Evolutionary conservation across 1,140 invertebrate species (phyloP).

Genomic region (Drosophila subpulchrella): DNA sequence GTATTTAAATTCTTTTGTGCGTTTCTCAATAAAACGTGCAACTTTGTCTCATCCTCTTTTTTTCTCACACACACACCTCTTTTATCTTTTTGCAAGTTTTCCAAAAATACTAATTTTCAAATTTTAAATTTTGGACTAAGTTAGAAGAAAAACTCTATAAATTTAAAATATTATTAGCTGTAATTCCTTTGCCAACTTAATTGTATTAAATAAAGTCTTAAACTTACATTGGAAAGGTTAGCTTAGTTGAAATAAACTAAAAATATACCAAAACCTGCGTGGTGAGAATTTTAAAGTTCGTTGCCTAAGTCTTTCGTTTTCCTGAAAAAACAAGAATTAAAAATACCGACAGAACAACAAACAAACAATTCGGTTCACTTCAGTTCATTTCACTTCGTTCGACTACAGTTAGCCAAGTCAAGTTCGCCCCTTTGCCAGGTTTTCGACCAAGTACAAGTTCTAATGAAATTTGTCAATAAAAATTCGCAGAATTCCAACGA

Average conservation of each 20-base stretch:
- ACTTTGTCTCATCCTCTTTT: not conserved
- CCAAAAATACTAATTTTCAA: too few relatives aligned
- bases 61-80: not conserved
- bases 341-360: conserved; percentile 6
- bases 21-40: not conserved
- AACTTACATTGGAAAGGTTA: too few relatives aligned
- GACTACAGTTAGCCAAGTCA: conserved; percentile 68
- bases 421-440: conserved; percentile 3
- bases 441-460: conserved; percentile 63
- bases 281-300: conserved; percentile 51
- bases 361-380: conserved; percentile 56
- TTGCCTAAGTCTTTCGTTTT: conserved; percentile 73
- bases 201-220: too few relatives aligned
- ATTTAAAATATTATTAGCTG: too few relatives aligned
- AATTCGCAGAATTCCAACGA: conserved; percentile 76
- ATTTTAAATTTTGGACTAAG: too few relatives aligned
- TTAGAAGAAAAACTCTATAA: too few relatives aligned
- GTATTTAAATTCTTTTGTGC: conserved; percentile 53
- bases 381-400: conserved; percentile 57
- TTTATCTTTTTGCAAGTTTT: not conserved
- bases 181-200: too few relatives aligned
- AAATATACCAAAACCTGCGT: not conserved
- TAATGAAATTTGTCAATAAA: conserved; percentile 81
- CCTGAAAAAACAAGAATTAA: not conserved
- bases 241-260: too few relatives aligned